Percentiles rank a stretch among this genome's conserved stretches.
These are phyloP conservation scores for Agrenia bidenticulata DNA, from an alignment of 2,888 invertebrate genomes.

Conservation along the genomic window DNA sequence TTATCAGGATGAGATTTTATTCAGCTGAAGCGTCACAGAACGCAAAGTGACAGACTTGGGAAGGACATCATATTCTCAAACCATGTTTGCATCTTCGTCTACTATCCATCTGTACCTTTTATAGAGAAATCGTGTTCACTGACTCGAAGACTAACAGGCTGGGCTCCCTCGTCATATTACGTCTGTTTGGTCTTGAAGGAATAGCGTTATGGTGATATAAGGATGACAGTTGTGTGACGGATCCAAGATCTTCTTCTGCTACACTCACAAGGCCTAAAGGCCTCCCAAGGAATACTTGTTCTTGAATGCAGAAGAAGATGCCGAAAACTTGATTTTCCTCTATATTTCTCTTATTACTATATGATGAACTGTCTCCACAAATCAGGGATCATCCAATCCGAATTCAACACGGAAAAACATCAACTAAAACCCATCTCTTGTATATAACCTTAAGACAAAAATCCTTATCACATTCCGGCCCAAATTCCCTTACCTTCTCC, in stretches of 20 bases:
- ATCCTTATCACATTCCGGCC: slow-evolving; percentile 9
- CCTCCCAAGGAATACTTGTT: slow-evolving; percentile 16
- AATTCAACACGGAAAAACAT: neutral
- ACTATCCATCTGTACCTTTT: neutral
- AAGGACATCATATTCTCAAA: neutral
- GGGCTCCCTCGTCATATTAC: slow-evolving; percentile 20
- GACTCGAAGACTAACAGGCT: slow-evolving; percentile 6
- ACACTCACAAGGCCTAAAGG: neutral
- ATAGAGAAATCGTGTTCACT: slow-evolving; percentile 16
- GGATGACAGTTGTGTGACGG: slow-evolving; percentile 21
- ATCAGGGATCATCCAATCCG: slow-evolving; percentile 13
- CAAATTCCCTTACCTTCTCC: neutral
- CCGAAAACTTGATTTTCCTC: slow-evolving; percentile 24
- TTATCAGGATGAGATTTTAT: slow-evolving; percentile 30
- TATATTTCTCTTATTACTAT: slow-evolving; percentile 12
- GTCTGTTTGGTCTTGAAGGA: slow-evolving; percentile 1
- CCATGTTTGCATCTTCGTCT: slow-evolving; percentile 8
- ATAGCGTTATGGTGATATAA: slow-evolving; percentile 14
- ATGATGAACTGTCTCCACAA: slow-evolving; percentile 21
- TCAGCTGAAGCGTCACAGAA: slow-evolving; percentile 18
- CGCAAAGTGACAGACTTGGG: slow-evolving; percentile 18
- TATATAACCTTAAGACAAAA: neutral
- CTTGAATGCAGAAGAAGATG: slow-evolving; percentile 11
- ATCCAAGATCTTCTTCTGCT: slow-evolving; percentile 9
- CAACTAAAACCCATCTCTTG: slow-evolving; percentile 10